Evolutionary conservation across 2,797 vertebrate species (phyloP).

Genomic region (Sebastes diploproa): DNA sequence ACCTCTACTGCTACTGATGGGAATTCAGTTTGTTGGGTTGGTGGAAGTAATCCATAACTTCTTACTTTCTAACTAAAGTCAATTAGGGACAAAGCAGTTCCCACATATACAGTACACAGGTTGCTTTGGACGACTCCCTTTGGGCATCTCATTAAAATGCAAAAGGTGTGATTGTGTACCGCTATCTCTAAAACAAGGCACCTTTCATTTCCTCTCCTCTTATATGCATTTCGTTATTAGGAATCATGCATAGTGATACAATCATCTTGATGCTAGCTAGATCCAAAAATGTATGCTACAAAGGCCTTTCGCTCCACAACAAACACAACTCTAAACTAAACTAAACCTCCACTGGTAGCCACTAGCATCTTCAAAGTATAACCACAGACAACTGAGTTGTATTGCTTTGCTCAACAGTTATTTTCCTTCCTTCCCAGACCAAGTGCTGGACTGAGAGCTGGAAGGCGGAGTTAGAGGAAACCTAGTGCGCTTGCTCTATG

Average conservation of each 20-base stretch:
- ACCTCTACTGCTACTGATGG: neutral
- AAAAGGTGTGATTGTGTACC: constrained; percentile 43
- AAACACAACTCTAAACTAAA: neutral
- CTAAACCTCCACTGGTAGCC: neutral
- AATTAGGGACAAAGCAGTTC: constrained; percentile 39
- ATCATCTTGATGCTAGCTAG: neutral
- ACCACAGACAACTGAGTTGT: neutral
- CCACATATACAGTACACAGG: constrained; percentile 8
- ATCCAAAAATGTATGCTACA: neutral
- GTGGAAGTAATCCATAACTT: constrained; percentile 28
- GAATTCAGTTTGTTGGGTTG: constrained; percentile 13
- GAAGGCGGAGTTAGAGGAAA: too few relatives aligned
- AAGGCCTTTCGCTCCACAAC: neutral
- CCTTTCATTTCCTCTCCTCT: neutral
- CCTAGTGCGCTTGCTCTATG: too few relatives aligned
- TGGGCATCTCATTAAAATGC: constrained; percentile 55
- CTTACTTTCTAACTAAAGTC: constrained; percentile 37
- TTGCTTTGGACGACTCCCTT: constrained; percentile 12
- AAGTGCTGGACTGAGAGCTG: too few relatives aligned
- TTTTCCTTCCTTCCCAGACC: too few relatives aligned
- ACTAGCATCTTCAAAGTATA: neutral
- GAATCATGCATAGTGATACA: constrained; percentile 19
- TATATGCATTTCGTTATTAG: constrained; percentile 2
- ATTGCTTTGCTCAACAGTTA: neutral
- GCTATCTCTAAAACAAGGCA: neutral